Percentiles rank a stretch among this genome's conserved stretches.
phyloP scores from a whole-genome alignment of 2,797 vertebrate genomes.

The Scyliorhinus canicula region DNA sequence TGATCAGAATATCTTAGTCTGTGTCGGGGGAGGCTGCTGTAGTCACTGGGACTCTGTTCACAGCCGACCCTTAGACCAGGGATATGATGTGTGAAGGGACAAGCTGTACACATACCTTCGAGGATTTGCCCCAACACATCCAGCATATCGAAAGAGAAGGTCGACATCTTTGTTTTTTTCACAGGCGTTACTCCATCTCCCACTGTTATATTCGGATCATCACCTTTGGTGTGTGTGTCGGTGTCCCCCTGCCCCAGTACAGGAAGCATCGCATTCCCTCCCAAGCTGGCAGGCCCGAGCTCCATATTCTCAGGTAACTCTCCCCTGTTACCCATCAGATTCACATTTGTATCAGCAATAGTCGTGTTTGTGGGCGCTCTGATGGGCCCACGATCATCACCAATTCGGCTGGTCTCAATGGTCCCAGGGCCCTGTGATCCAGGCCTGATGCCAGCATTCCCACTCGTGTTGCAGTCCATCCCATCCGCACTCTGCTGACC shows the following conservation, averaged over 20 bases:
- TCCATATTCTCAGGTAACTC: neutral
- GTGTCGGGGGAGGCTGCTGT: too few species aligned
- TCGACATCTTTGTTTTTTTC: neutral
- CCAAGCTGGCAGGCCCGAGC: neutral
- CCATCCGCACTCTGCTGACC: neutral
- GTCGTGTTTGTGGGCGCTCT: neutral
- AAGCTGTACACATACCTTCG: neutral
- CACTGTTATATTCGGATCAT: neutral
- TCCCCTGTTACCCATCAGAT: neutral
- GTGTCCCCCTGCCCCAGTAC: too few species aligned
- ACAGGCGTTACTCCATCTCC: fast-evolving
- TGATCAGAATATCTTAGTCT: too few species aligned
- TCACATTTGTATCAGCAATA: too few species aligned
- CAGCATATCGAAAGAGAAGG: fast-evolving
- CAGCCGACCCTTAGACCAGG: neutral
- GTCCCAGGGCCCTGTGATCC: too few species aligned
- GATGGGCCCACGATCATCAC: neutral
- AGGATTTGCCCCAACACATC: neutral
- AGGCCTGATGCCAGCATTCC: too few species aligned
- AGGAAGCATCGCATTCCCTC: too few species aligned
- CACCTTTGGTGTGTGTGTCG: too few species aligned
- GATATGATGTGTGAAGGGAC: neutral
- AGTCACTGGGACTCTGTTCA: neutral
- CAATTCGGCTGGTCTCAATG: too few species aligned
- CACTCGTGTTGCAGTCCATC: neutral